Evolutionary conservation across 2,797 vertebrate genomes (phyloP), one percentile per base, ranked within the genome.

Genomic region (Esox lucius): DNA sequence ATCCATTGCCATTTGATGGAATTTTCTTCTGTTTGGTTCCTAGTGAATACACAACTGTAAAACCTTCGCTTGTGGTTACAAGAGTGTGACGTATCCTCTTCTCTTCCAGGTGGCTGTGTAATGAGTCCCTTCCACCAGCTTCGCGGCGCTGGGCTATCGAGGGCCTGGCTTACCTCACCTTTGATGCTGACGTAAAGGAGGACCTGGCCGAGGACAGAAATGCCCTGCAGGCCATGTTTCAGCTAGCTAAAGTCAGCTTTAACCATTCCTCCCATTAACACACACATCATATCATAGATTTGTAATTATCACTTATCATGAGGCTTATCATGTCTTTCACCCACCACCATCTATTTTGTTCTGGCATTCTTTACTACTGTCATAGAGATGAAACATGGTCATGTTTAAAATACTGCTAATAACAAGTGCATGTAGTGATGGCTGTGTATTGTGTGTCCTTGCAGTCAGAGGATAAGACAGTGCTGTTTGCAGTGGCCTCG

Each of bases 131-230:
- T 0, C 95, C 97, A 0, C 77, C 86, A 0, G 90, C 95, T 26
- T 98, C 98, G 0, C 96, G 96, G 17, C 96, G 96, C 73, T 99
- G 98, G 98, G 97, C 98, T 0, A 94, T 96, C 7, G 98, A 99
- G 89, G 98, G 98, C 46, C 92, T 99, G 56, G 98, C 98, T n/a
- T 99, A 98, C 86, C 96, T 99, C 78, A 98, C 97, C 48, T 97
- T 99, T 0, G 98, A 99, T 1, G 98, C 98, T 0, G 98, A 99
- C 0, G 98, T 99, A 76, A 99, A 99, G 85, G 97, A 98, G 72
- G 98, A 98, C 78, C 93, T 99, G 0, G 95, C 96, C 81, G 95
- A 96, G 84, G 97, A 99, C 76, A 94, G 92, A 70, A 94, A 93
- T 0, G 96, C 97, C 0, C 92, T 99, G 78, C 93, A 95, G 84